phyloP scores from a whole-genome alignment of 2,888 invertebrate genomes.

The Drosophila infuscata region DNA sequence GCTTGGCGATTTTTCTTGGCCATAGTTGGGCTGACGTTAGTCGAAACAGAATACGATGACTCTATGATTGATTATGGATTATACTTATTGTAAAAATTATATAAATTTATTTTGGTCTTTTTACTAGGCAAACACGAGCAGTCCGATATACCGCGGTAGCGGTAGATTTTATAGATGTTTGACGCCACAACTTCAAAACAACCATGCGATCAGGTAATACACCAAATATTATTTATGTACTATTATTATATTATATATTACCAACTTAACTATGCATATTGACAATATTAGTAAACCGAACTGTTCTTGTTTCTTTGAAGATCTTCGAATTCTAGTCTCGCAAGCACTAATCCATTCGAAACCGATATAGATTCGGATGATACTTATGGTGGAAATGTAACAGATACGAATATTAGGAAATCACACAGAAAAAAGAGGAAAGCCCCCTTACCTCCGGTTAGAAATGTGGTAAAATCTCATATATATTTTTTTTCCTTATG shows the following conservation, averaged over 20 bases:
- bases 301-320: constrained; percentile 69
- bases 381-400: constrained; percentile 46
- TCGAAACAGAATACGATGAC: not conserved
- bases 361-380: constrained; percentile 83
- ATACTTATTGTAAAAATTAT: not conserved
- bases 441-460: constrained; percentile 87
- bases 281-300: not conserved
- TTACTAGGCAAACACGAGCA: constrained; percentile 53
- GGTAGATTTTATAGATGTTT: constrained; percentile 84
- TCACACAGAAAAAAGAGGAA: constrained; percentile 88
- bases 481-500: not conserved
- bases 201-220: constrained; percentile 58
- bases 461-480: constrained; percentile 37
- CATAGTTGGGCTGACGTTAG: not conserved
- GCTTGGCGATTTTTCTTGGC: not conserved
- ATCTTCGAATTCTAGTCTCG: constrained; percentile 87
- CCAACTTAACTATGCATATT: not conserved
- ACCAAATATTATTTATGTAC: not conserved
- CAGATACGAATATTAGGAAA: constrained; percentile 55
- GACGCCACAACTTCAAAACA: constrained; percentile 86
- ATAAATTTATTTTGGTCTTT: not conserved
- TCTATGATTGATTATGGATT: not conserved
- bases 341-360: constrained; percentile 88
- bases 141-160: constrained; percentile 73
- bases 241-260: not conserved